Evolutionary conservation across 2,888 invertebrate genomes (phyloP).

Genomic region (Parnassius smintheus): DNA sequence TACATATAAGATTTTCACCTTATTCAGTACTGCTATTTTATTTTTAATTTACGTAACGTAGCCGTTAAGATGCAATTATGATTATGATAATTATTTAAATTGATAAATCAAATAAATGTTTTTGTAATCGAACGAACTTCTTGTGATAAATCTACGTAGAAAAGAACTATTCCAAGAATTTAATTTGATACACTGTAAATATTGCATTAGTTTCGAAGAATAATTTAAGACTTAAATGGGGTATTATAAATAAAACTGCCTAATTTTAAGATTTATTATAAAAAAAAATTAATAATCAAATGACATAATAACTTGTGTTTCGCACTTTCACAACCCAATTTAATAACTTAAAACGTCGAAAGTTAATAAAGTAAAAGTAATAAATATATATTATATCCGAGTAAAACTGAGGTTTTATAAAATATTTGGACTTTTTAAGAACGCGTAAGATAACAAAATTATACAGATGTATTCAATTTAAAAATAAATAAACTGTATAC

Average conservation of each 20-base stretch:
- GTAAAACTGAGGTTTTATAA: no score
- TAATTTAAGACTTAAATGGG: conserved; percentile 31
- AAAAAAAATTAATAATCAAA: background rate
- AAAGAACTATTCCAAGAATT: conserved; percentile 34
- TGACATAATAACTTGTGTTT: conserved; percentile 7
- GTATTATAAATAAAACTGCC: conserved; percentile 14
- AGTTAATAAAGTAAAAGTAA: no score
- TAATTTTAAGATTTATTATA: background rate
- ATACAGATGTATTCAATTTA: no score
- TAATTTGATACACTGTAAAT: conserved; percentile 56
- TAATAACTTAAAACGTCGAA: no score
- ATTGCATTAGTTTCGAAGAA: conserved; percentile 36
- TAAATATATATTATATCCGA: no score
- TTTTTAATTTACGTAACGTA: conserved; percentile 4
- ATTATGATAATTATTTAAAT: background rate
- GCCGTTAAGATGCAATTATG: background rate
- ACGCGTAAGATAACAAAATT: no score
- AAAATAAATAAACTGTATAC: no score
- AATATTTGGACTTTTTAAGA: no score
- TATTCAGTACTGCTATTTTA: conserved; percentile 7
- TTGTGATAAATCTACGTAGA: conserved; percentile 32
- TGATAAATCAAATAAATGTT: background rate
- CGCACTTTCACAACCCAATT: no score
- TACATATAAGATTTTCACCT: conserved; percentile 1
- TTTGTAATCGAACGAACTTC: conserved; percentile 27